These are phyloP conservation scores for Calephelis perditalis DNA, from an alignment of 2,888 invertebrate genomes.

Conservation along the genomic window DNA sequence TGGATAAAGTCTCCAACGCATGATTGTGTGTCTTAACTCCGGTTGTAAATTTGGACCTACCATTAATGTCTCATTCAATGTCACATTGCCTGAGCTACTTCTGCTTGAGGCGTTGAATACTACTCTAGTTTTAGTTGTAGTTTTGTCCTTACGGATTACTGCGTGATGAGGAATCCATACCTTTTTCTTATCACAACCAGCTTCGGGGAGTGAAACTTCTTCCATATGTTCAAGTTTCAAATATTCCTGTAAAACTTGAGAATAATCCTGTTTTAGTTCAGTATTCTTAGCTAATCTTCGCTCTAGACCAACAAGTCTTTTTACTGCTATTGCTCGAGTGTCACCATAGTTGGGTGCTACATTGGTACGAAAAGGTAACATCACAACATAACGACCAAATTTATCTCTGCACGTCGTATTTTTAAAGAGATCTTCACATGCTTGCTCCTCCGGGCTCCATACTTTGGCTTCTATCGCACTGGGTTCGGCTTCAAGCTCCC, in stretches of 20 bases:
- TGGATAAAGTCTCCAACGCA: conserved; percentile 28
- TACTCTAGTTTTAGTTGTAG: conserved; percentile 1
- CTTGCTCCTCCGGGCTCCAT: conserved; percentile 17
- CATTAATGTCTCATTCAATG: conserved; percentile 32
- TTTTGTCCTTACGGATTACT: conserved; percentile 14
- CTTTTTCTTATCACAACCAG: background rate
- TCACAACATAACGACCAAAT: conserved; percentile 23
- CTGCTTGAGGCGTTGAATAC: conserved; percentile 27
- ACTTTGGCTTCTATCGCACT: conserved; percentile 6
- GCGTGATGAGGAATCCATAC: conserved; percentile 11
- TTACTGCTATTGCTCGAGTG: background rate
- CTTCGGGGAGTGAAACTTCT: background rate
- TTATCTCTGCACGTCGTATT: conserved; percentile 22
- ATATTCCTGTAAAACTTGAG: background rate
- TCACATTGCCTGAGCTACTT: conserved; percentile 20
- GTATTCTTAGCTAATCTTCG: background rate
- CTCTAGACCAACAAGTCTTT: background rate
- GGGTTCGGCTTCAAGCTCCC: conserved; percentile 23
- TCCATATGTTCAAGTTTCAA: background rate
- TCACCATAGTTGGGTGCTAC: background rate
- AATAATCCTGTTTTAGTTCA: background rate
- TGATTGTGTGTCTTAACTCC: conserved; percentile 31
- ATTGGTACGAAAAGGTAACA: conserved; percentile 15
- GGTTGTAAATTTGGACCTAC: conserved; percentile 34
- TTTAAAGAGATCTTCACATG: conserved; percentile 21